Base-by-base conservation (phyloP, 2,888 invertebrate species). In the Adelphocoris suturalis region DNA sequence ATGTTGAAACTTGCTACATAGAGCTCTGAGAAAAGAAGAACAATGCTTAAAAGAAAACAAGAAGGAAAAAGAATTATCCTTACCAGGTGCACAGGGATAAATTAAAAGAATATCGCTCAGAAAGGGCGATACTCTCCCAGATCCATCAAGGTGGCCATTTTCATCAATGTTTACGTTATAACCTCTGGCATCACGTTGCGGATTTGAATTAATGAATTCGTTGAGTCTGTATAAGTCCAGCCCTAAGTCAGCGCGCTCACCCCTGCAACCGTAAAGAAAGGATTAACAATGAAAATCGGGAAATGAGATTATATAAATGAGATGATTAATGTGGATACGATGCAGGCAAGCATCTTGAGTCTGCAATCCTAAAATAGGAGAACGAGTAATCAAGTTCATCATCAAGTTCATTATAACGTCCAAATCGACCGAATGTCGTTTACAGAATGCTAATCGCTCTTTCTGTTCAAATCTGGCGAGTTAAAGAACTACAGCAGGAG, bases 51-150 rank as follows among this genome's bases (percentile, higher is more conserved):
- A 37, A 4, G 7, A 37, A 37, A 37, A 37, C 37, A 37, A 37
- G 7, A 37, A 37, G 37, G 7, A 37, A 37, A 37, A 37, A 37
- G 37, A 37, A 37, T 37, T 37, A 14, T 61, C 46, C 80, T 88
- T 28, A 88, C 88, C 88, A 27, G 88, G 88, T 11, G 88, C 88
- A 52, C 88, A 88, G 0, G 88, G 88, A 61, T 88, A 88, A 27
- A 88, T 68, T 3, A 88, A 55, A 13, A 88, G 88, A 27, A 88
- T 46, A 28, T 88, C 88, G 11, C 88, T 80, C 9, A 88, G 12
- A 2, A 16, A 52, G 27, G 88, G 78, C 9, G 78, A 76, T 14
- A 37, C 11, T 11, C 16, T 11, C 0, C 19, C 0, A n/a, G 23
- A 55, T 9, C 76, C 78, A 1, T 55, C 55, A 27, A 55, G 48